Evolutionary conservation across 2,113 vertebrate genomes (phyloP), one percentile per base, ranked within the genome.

Genomic region (Podiceps cristatus): DNA sequence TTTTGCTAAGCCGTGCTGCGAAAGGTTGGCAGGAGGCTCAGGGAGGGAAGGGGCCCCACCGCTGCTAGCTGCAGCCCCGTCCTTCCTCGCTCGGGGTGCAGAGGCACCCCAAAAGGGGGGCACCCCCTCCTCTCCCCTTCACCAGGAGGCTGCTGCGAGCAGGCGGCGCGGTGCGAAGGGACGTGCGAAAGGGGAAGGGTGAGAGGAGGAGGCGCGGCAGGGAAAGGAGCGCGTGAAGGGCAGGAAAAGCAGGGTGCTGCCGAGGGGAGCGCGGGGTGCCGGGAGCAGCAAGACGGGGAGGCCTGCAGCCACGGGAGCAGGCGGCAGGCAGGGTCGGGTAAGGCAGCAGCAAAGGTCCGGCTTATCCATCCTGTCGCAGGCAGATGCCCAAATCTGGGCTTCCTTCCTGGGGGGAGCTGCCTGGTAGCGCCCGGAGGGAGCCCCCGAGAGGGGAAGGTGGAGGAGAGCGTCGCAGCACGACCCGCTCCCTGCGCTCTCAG

Each of bases 131-230:
- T 49, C 45, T 80, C 50, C 78, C 62, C 4, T 45, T 56, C 76
- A 27, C 17, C 29, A 18, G 60, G 66, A 88, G 52, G 64, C 58
- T 58, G 58, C 73, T 55, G 42, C 1, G 11, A 80, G 80, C 75
- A 49, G 56, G 33, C 1, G 4, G 69, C 1, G 3, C 0, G 14
- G 35, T 0, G 64, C 2, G 1, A 59, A 64, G 72, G 82, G 67
- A 49, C 2, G 31, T 50, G 85, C 1, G 0, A 4, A 53, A 66
- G 0, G 3, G 69, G 78, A 42, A 17, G 10, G 69, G 33, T 3
- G 76, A 79, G 66, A 75, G 71, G 10, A 59, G 9, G 62, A 64
- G 29, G 59, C 13, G 40, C 6, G 16, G 53, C 0, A 2, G 22
- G 72, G 18, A 75, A 40, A 37, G 15, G 52, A 49, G 59, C 1